Percentiles rank a stretch among this genome's conserved stretches.
These are phyloP conservation scores for Nowickia ferox DNA, from an alignment of 2,888 invertebrate genomes.

Conservation along the genomic window DNA sequence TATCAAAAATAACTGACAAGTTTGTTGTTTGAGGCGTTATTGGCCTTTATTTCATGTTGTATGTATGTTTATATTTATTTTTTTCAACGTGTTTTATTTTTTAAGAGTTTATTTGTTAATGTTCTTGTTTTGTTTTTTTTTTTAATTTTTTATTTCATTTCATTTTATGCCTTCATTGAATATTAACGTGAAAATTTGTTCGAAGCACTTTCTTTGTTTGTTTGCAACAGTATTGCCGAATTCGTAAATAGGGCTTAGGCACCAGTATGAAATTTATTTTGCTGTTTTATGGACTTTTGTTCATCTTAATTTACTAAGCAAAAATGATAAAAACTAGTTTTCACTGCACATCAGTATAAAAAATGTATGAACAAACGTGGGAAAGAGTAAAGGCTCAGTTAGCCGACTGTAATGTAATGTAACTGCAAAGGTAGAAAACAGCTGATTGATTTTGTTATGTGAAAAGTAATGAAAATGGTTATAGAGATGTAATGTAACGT, in stretches of 20 bases:
- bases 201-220: conserved; percentile 26
- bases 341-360: too few relatives aligned
- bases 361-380: too few relatives aligned
- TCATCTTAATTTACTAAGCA: too few relatives aligned
- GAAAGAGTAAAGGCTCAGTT: too few relatives aligned
- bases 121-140: not conserved
- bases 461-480: too few relatives aligned
- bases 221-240: not conserved
- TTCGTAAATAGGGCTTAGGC: not conserved
- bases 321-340: too few relatives aligned
- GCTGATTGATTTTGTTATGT: too few relatives aligned
- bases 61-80: not conserved
- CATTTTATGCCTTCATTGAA: conserved; percentile 57
- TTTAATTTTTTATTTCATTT: conserved; percentile 7
- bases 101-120: conserved; percentile 12
- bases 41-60: conserved; percentile 46
- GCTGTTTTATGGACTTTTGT: too few relatives aligned
- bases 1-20: conserved; percentile 62
- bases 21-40: conserved; percentile 55
- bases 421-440: too few relatives aligned
- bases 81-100: conserved; percentile 1
- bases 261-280: not conserved
- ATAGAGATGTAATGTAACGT: too few relatives aligned
- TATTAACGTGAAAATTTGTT: conserved; percentile 60
- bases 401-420: too few relatives aligned